Percentiles rank a stretch among this genome's conserved stretches.
Evolutionary conservation across 30 jellyfish, hydroid and myxozoan species (phyloP).

Genomic region (Aurelia aurita): DNA sequence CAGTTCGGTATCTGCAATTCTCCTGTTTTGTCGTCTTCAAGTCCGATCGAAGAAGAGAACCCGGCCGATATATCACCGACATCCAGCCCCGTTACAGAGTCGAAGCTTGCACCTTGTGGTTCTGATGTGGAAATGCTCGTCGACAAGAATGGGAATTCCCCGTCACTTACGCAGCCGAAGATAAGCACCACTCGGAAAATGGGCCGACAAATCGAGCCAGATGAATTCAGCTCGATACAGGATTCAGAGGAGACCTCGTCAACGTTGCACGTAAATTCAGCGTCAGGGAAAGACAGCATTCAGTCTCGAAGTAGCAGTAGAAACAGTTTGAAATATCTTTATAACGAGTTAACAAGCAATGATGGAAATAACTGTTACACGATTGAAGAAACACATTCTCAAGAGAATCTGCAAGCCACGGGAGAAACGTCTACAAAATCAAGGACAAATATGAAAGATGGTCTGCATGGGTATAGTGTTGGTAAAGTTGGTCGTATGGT

Average conservation of each 20-base stretch:
- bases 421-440: neutral
- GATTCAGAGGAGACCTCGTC: conserved; percentile 37
- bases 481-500: conserved; percentile 54
- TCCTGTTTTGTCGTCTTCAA: conserved; percentile 57
- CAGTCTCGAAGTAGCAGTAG: conserved; percentile 72
- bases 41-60: conserved; percentile 87
- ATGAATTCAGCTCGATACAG: conserved; percentile 56
- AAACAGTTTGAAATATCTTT: conserved; percentile 67
- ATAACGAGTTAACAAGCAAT: conserved; percentile 38
- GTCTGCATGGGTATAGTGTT: conserved; percentile 31
- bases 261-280: conserved; percentile 12
- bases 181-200: neutral
- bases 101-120: neutral
- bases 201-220: conserved; percentile 7
- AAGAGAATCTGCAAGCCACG: neutral
- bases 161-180: neutral
- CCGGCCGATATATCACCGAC: conserved; percentile 73
- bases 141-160: neutral
- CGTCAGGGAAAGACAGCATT: conserved; percentile 31
- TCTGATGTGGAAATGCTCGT: neutral
- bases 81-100: neutral
- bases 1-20: conserved; percentile 56
- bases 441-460: neutral
- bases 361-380: conserved; percentile 61
- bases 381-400: conserved; percentile 44